Evolutionary conservation across 2,888 invertebrate genomes (phyloP), one percentile per base, ranked within the genome.

Genomic region (Chouioia cunea): DNA sequence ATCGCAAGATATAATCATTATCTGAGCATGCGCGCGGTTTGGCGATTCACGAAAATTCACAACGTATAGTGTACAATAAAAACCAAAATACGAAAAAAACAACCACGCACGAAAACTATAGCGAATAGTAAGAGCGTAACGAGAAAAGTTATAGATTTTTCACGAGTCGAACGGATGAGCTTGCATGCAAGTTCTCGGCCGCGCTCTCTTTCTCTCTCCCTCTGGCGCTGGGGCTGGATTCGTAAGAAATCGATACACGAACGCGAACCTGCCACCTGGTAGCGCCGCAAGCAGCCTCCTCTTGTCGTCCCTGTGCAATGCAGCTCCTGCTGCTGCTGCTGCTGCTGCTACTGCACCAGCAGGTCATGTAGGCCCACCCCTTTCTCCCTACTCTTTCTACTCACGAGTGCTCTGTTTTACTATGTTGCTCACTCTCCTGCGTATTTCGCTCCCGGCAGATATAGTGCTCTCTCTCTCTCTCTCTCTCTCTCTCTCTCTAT

Each of bases 191-290:
- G 70, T 74, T 73, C 65, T 68, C 57, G 53, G 64, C 50, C 53
- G 46, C 36, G 14, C 47, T 16, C 59, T 47, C 48, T 46, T 43
- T 43, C 53, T 47, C 56, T 50, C 44, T 44, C 53, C 36, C 50
- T 16, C 44, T 36, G 10, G 36, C 36, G 36, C 36, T 12, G 36
- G 36, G 36, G 6, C 81, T 81, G 77, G 83, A 80, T 84, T 83
- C 81, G 83, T 82, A 82, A 83, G 72, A 69, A 69, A 73, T 73
- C 68, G 68, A 73, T 73, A 72, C 60, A 56, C 65, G 54, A 6
- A 75, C 62, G 78, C 76, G 67, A 80, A 82, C 82, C 83, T 83
- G 83, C 84, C 84, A 83, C 83, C 83, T 83, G 83, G 76, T 77
- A 74, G 77, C 77, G 65, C 65, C 63, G 65, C 79, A 78, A 80